These are phyloP conservation scores for Lottia scabra DNA, from an alignment of 2,888 invertebrate species.

Conservation along the genomic window DNA sequence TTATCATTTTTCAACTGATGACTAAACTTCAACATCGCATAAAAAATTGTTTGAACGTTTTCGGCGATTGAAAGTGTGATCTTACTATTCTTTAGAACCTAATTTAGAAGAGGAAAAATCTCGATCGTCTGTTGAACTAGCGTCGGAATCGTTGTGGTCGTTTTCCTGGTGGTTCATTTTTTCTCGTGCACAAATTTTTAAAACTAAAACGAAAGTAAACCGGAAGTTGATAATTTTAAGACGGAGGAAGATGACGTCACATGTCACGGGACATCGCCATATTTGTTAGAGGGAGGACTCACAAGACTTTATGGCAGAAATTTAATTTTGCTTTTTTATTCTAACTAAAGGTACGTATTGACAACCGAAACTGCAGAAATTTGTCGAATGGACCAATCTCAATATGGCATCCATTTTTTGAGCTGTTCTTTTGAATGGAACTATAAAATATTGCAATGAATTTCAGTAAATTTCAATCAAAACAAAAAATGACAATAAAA, in stretches of 20 bases:
- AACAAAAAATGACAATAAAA: too few relatives aligned
- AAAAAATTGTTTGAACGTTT: not conserved
- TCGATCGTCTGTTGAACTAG: conserved; percentile 31
- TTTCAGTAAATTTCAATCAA: too few relatives aligned
- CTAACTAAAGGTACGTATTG: too few relatives aligned
- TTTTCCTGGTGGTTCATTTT: too few relatives aligned
- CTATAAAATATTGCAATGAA: too few relatives aligned
- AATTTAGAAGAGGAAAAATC: conserved; percentile 60
- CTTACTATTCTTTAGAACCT: conserved; percentile 65
- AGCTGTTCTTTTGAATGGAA: too few relatives aligned
- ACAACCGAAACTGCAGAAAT: too few relatives aligned
- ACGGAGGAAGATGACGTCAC: conserved; percentile 36
- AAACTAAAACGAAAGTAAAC: conserved; percentile 4
- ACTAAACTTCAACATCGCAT: too few relatives aligned
- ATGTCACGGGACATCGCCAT: conserved; percentile 49
- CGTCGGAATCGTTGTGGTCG: not conserved
- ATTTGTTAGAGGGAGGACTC: conserved; percentile 27
- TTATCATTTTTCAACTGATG: too few relatives aligned
- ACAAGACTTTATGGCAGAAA: not conserved
- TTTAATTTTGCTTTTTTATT: too few relatives aligned
- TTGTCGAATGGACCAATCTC: too few relatives aligned
- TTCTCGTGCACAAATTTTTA: conserved; percentile 11
- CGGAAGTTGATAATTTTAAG: conserved; percentile 24
- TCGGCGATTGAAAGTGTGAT: not conserved
- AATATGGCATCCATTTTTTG: too few relatives aligned